A percentile compares a stretch with the other conserved stretches of the same genome.
phyloP scores from a whole-genome alignment of 2,113 vertebrate species.

The Melospiza melodia region DNA sequence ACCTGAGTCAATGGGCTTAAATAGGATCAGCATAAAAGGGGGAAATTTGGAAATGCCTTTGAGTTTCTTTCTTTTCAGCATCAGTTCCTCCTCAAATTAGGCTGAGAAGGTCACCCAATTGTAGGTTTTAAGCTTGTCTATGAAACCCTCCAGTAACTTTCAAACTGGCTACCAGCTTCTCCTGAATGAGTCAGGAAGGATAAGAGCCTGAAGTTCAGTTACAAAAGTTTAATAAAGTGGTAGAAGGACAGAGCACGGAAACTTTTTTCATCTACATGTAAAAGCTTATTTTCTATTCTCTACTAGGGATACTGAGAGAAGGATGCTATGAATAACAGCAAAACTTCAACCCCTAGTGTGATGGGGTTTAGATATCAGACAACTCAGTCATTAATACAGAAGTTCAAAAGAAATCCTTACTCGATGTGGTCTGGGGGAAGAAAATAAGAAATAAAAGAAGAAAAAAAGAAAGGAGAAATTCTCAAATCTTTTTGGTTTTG shows the following conservation, averaged over 20 bases:
- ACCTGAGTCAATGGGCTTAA: conserved; percentile 18
- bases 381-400: background rate
- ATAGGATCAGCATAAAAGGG: background rate
- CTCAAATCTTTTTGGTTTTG: background rate
- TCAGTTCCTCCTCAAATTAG: background rate
- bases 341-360: background rate
- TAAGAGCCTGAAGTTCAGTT: background rate
- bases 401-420: background rate
- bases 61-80: background rate
- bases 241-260: background rate
- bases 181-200: background rate
- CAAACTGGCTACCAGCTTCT: background rate
- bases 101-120: background rate
- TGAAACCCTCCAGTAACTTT: background rate
- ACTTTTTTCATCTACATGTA: background rate
- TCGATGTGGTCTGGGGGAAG: background rate
- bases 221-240: background rate
- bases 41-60: background rate
- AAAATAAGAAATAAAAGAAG: background rate
- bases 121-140: background rate
- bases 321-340: background rate
- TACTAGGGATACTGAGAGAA: background rate
- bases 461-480: background rate
- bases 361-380: background rate
- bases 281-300: background rate